Percentiles rank a stretch among this genome's conserved stretches.
These are phyloP conservation scores for Nannobrachium achirus DNA, from an alignment of 2,113 vertebrate genomes.

Conservation along the genomic window DNA sequence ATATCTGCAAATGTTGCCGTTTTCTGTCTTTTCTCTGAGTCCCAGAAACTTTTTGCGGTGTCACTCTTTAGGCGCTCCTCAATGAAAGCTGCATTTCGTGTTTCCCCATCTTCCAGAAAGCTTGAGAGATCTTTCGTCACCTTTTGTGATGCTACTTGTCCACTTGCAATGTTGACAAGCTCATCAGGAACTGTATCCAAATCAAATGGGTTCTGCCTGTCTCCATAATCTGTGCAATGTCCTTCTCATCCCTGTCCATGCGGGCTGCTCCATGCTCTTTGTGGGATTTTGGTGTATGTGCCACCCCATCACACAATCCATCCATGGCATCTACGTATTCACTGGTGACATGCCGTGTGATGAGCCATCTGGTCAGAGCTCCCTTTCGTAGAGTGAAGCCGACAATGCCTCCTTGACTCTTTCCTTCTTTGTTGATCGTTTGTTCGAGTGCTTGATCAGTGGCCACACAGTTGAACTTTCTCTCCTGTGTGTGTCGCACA, in stretches of 20 bases:
- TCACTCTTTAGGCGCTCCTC: constrained; percentile 3
- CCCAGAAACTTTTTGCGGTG: constrained; percentile 17
- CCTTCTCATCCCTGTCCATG: neutral
- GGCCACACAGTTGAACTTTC: constrained; percentile 26
- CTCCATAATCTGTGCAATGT: constrained; percentile 12
- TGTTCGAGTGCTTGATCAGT: constrained; percentile 24
- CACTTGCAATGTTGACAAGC: constrained; percentile 13
- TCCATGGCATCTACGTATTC: constrained; percentile 24
- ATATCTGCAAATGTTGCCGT: no score
- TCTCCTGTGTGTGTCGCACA: neutral
- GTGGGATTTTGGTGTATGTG: neutral
- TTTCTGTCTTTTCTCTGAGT: no score
- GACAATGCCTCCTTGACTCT: constrained; percentile 14
- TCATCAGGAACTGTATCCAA: constrained; percentile 6
- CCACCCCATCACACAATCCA: constrained; percentile 3
- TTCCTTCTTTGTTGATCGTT: constrained; percentile 25
- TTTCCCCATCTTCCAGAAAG: constrained; percentile 18
- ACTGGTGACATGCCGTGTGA: constrained; percentile 17
- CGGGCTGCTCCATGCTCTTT: constrained; percentile 14
- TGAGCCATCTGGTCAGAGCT: constrained; percentile 28
- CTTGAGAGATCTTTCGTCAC: constrained; percentile 14
- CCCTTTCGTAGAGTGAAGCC: constrained; percentile 17
- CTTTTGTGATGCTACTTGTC: constrained; percentile 29
- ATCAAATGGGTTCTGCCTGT: constrained; percentile 10
- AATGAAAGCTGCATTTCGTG: constrained; percentile 6